phyloP scores from a whole-genome alignment of 2,797 vertebrate species.

The Acanthornis magna region DNA sequence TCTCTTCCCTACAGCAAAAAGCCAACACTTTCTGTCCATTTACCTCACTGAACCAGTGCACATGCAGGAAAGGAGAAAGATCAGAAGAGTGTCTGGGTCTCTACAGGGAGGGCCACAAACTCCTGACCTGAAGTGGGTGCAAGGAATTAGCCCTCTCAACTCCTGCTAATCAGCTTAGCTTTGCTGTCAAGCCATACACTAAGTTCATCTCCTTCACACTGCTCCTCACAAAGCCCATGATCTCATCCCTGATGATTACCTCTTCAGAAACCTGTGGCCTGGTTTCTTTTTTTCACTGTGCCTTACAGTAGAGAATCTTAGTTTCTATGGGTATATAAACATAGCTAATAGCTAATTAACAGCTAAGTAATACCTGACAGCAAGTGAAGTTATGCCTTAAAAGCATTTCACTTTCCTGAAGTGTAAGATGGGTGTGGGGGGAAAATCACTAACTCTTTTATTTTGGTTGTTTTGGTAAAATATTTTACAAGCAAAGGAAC shows the following conservation, averaged over 20 bases:
- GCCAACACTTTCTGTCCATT: not conserved
- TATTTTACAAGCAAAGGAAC: not conserved
- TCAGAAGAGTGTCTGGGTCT: not conserved
- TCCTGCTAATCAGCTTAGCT: not conserved
- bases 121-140: not conserved
- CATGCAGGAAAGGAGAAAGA: accelerated
- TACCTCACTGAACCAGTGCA: not conserved
- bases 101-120: not conserved
- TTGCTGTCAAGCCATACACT: not conserved
- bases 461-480: not conserved
- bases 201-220: not conserved
- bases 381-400: not conserved
- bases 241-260: not conserved
- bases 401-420: not conserved
- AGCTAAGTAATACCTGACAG: not conserved
- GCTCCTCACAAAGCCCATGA: not conserved
- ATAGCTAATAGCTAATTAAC: not conserved
- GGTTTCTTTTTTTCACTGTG: not conserved
- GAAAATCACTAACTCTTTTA: not conserved
- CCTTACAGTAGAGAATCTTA: not conserved
- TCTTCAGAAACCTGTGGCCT: not conserved
- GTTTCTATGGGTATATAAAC: not conserved
- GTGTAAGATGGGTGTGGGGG: accelerated
- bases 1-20: not conserved
- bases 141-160: not conserved